Evolutionary conservation across 2,113 vertebrate species (phyloP).

Genomic region (Machaerirhynchus nigripectus): DNA sequence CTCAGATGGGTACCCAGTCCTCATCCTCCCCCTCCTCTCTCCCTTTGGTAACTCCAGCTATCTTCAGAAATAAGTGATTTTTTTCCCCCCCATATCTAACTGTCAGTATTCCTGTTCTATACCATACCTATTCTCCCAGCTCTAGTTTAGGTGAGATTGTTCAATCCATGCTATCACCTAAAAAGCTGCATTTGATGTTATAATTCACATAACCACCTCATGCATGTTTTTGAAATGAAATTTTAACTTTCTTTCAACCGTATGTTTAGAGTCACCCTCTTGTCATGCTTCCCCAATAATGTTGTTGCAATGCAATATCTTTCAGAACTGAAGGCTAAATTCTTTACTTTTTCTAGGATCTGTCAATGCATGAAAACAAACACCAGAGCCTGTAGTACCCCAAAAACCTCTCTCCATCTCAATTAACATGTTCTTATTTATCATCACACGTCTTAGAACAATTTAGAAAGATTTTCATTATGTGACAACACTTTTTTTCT

Average conservation of each 20-base stretch:
- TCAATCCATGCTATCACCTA: background rate
- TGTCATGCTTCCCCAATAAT: background rate
- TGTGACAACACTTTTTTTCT: background rate
- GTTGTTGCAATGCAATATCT: background rate
- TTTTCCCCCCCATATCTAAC: accelerated
- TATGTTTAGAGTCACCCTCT: background rate
- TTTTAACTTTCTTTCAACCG: background rate
- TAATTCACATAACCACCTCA: accelerated
- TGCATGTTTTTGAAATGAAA: background rate
- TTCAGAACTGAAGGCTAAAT: background rate
- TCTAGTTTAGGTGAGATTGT: background rate
- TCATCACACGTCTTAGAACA: background rate
- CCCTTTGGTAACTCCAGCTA: background rate
- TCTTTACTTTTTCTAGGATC: background rate
- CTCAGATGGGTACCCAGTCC: background rate
- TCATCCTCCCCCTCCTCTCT: accelerated
- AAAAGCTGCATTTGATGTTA: background rate
- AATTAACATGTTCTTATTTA: background rate
- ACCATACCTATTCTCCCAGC: background rate
- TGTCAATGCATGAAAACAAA: background rate
- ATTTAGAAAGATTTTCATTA: background rate
- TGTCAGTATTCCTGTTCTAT: background rate
- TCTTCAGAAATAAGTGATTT: background rate
- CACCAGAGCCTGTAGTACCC: background rate
- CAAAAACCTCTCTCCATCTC: background rate